Evolutionary conservation across 2,797 vertebrate species (phyloP).

Genomic region (Coluber constrictor): DNA sequence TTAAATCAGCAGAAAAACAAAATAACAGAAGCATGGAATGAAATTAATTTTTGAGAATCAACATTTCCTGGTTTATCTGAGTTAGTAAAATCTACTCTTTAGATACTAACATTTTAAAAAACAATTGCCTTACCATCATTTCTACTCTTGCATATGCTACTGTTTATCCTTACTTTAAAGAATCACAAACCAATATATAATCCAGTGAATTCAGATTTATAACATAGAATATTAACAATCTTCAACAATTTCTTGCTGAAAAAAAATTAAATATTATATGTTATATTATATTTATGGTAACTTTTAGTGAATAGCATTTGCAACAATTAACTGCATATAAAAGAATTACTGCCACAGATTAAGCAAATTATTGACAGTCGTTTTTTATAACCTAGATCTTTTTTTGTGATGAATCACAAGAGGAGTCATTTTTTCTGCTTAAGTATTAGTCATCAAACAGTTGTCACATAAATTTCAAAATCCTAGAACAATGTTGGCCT

Average conservation of each 20-base stretch:
- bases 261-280: slow-evolving; percentile 31
- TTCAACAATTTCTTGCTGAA: slow-evolving; percentile 28
- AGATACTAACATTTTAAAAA: not conserved
- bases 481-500: slow-evolving; percentile 43
- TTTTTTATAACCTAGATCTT: slow-evolving; percentile 29
- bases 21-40: accelerated
- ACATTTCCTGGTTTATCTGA: not conserved
- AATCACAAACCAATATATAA: not conserved
- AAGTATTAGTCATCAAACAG: slow-evolving; percentile 66
- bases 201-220: accelerated
- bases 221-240: not conserved
- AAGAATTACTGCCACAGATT: slow-evolving; percentile 65
- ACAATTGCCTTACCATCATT: not conserved
- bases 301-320: slow-evolving; percentile 58
- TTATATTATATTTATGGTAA: slow-evolving; percentile 22
- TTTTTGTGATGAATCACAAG: slow-evolving; percentile 43
- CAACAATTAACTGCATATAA: slow-evolving; percentile 59
- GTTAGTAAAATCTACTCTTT: not conserved
- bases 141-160: accelerated
- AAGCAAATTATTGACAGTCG: slow-evolving; percentile 72
- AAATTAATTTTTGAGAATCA: not conserved
- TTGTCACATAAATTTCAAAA: slow-evolving; percentile 56
- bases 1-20: not conserved
- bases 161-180: not conserved
- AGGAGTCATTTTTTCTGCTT: slow-evolving; percentile 27